Evolutionary conservation across 2,797 vertebrate species (phyloP).

Genomic region (Chromobotia macracanthus): DNA sequence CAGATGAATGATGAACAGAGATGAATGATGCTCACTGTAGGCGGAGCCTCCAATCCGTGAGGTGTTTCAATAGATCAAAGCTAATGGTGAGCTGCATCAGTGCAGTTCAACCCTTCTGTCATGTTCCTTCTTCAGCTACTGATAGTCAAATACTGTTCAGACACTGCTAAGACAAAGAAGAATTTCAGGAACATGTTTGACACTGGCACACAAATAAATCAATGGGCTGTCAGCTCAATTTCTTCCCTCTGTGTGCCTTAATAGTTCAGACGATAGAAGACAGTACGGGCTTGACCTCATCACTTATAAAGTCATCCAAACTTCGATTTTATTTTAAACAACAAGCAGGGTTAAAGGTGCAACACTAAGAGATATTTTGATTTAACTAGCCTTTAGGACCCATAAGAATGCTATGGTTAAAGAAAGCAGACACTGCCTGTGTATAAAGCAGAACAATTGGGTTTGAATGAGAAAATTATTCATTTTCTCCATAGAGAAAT

Average conservation of each 20-base stretch:
- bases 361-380: conserved; percentile 10
- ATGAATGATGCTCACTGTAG: conserved; percentile 21
- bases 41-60: neutral
- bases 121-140: conserved; percentile 15
- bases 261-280: conserved; percentile 30
- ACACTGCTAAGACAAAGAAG: conserved; percentile 28
- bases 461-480: neutral
- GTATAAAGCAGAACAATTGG: neutral
- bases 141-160: conserved; percentile 27
- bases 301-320: conserved; percentile 38
- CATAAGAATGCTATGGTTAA: neutral
- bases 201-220: conserved; percentile 51
- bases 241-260: conserved; percentile 16
- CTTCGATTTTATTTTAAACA: conserved; percentile 48
- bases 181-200: conserved; percentile 28
- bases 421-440: neutral
- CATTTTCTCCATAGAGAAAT: neutral
- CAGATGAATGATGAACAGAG: conserved; percentile 17
- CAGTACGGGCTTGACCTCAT: conserved; percentile 18
- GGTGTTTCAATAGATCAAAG: conserved; percentile 22
- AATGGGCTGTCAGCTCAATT: conserved; percentile 53
- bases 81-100: neutral
- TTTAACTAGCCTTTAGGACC: conserved; percentile 27
- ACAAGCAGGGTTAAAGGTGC: conserved; percentile 24
- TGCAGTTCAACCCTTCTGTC: neutral